phyloP scores from a whole-genome alignment of 2,888 invertebrate species.

The Choreutis nemorana region DNA sequence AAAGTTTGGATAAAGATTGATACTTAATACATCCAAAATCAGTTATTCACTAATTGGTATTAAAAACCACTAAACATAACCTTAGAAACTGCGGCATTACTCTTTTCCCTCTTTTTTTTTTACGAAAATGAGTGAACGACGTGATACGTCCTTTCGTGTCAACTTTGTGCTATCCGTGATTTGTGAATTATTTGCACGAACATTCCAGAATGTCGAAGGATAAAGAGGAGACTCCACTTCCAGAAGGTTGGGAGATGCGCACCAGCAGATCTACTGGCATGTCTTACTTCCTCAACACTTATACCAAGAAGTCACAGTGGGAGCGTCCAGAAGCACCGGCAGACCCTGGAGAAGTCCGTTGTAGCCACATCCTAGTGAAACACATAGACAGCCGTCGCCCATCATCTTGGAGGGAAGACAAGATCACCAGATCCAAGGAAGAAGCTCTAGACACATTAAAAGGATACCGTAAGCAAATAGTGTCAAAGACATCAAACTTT shows the following conservation, averaged over 20 bases:
- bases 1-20: too few relatives aligned
- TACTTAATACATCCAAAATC: too few relatives aligned
- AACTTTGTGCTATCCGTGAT: too few relatives aligned
- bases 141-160: too few relatives aligned
- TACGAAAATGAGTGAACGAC: too few relatives aligned
- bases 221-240: constrained; percentile 67
- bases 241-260: constrained; percentile 93
- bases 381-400: constrained; percentile 91
- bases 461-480: constrained; percentile 85
- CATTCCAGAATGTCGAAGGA: constrained; percentile 54
- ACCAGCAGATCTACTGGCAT: constrained; percentile 88
- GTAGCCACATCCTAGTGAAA: constrained; percentile 95
- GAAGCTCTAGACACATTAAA: constrained; percentile 89
- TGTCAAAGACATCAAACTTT: constrained; percentile 80
- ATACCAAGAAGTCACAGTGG: constrained; percentile 98
- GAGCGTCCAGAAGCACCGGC: constrained; percentile 90
- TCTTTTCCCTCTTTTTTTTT: too few relatives aligned
- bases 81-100: too few relatives aligned
- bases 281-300: constrained; percentile 92
- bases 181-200: too few relatives aligned
- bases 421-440: constrained; percentile 88
- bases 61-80: too few relatives aligned
- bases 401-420: constrained; percentile 95
- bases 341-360: constrained; percentile 77
- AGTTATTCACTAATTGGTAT: too few relatives aligned